A percentile compares a stretch with the other conserved stretches of the same genome.
Conservation (phyloP, 2,888 invertebrate species). For the Callinectes sapidus region DNA sequence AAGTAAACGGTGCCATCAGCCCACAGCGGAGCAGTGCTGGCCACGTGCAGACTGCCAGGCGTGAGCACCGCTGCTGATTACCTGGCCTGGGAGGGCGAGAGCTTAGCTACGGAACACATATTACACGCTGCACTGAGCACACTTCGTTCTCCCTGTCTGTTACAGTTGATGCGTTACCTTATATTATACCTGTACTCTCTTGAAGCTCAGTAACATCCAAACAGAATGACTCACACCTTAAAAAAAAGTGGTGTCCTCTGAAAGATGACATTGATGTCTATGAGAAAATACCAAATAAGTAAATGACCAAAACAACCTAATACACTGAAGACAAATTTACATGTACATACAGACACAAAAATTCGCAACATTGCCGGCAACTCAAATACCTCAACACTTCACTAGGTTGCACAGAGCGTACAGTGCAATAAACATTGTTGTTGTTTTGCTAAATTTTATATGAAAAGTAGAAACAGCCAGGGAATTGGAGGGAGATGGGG, state of each 20-base stretch:
- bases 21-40: not conserved
- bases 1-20: not conserved
- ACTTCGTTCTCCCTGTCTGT: not conserved
- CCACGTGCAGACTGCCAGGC: not conserved
- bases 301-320: slow-evolving; percentile 34
- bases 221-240: slow-evolving; percentile 7
- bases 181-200: slow-evolving; percentile 2
- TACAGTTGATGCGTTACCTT: too few species aligned
- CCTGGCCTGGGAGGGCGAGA: not conserved
- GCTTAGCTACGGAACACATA: not conserved
- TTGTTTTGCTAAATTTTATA: not conserved
- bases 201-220: slow-evolving; percentile 28
- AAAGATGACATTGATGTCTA: slow-evolving; percentile 29
- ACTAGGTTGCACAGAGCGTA: not conserved
- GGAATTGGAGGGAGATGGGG: not conserved
- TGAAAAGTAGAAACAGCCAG: not conserved
- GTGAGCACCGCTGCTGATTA: not conserved
- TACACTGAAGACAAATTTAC: slow-evolving; percentile 41
- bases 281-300: slow-evolving; percentile 22
- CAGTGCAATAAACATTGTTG: not conserved
- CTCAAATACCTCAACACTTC: slow-evolving; percentile 21
- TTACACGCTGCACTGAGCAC: not conserved
- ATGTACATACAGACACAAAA: slow-evolving; percentile 41
- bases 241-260: slow-evolving; percentile 26
- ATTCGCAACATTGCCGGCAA: slow-evolving; percentile 43